Percentiles rank a stretch among this genome's conserved stretches.
Evolutionary conservation across 2,888 invertebrate species (phyloP).

Genomic region (Athalia cordata): DNA sequence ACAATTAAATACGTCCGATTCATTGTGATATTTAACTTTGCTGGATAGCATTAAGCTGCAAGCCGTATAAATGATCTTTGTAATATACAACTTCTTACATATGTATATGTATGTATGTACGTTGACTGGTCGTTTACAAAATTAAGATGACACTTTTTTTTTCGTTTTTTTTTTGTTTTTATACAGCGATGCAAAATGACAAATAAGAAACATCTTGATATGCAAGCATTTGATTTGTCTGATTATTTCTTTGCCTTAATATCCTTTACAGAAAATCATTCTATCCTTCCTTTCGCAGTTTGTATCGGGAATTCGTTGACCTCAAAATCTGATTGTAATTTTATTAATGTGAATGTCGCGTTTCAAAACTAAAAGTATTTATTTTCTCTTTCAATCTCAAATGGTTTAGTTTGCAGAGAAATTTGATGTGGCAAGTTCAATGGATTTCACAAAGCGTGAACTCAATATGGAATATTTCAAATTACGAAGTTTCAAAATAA

Average conservation of each 20-base stretch:
- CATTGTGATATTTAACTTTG: constrained; percentile 32
- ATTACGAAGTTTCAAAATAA: too few relatives aligned
- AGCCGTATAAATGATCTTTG: constrained; percentile 31
- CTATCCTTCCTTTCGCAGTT: neutral
- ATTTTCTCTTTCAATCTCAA: too few relatives aligned
- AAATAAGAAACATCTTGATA: constrained; percentile 20
- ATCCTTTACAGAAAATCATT: neutral
- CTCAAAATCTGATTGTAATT: too few relatives aligned
- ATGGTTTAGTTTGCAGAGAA: too few relatives aligned
- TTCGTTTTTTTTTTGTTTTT: neutral
- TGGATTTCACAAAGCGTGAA: too few relatives aligned
- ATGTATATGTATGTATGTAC: neutral
- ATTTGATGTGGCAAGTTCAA: too few relatives aligned
- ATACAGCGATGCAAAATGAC: constrained; percentile 31
- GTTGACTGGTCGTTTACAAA: neutral
- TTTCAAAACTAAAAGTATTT: too few relatives aligned
- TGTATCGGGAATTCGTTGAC: too few relatives aligned
- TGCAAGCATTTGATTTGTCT: neutral
- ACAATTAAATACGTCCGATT: constrained; percentile 22
- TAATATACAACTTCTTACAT: constrained; percentile 17
- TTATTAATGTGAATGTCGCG: too few relatives aligned
- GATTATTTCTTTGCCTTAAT: neutral
- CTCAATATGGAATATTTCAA: too few relatives aligned
- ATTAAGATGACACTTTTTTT: neutral
- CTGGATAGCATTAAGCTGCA: constrained; percentile 13